Evolutionary conservation across 2,113 vertebrate species (phyloP).

Genomic region (Misgurnus mizolepis): DNA sequence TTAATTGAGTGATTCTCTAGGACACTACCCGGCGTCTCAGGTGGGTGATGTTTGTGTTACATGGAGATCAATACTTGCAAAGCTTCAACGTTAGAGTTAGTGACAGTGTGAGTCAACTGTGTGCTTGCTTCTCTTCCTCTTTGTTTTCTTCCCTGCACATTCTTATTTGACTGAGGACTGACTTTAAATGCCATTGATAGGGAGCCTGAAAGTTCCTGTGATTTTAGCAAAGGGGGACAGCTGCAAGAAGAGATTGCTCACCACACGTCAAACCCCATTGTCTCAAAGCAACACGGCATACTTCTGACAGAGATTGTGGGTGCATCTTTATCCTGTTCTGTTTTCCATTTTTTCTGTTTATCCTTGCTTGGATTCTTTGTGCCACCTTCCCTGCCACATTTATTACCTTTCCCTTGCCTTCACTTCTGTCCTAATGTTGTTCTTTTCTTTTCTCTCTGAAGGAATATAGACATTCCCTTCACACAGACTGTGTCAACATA

Average conservation of each 20-base stretch:
- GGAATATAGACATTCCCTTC: neutral
- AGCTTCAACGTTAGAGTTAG: slow-evolving; percentile 10
- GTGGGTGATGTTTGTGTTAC: neutral
- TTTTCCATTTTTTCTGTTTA: neutral
- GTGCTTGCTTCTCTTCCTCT: neutral
- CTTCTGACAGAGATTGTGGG: neutral
- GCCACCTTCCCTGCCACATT: neutral
- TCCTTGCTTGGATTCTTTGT: neutral
- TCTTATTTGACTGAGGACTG: slow-evolving; percentile 31
- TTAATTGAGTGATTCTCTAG: slow-evolving; percentile 30
- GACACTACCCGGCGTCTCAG: neutral
- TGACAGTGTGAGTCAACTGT: slow-evolving; percentile 43
- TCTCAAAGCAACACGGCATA: neutral
- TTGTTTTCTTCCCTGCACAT: neutral
- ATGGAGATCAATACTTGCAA: slow-evolving; percentile 45
- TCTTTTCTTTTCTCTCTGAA: neutral
- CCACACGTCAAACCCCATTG: slow-evolving; percentile 28
- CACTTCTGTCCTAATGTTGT: neutral
- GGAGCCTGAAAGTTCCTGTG: slow-evolving; percentile 25
- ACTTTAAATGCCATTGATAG: slow-evolving; percentile 34
- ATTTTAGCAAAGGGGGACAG: slow-evolving; percentile 35
- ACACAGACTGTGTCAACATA: neutral
- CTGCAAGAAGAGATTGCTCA: slow-evolving; percentile 13
- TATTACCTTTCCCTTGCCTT: neutral
- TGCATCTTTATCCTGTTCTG: neutral